Evolutionary conservation across 2,113 vertebrate species (phyloP).

Genomic region (Tupaia chinensis): DNA sequence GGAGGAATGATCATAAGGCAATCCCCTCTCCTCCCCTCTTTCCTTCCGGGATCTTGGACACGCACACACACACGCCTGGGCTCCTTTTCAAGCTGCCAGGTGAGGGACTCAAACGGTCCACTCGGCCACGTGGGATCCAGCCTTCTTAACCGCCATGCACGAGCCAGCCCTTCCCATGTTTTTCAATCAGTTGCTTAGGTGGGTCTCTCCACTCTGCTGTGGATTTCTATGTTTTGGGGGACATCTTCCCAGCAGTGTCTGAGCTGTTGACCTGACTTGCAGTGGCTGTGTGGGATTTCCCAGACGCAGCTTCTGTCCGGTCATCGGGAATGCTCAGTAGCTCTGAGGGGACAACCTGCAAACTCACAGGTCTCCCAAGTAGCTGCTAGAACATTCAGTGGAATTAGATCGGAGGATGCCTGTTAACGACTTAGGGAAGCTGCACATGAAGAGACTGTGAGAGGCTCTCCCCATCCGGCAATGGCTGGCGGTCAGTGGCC

Average conservation of each 20-base stretch:
- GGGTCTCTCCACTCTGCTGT: background rate
- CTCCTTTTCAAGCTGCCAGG: too few relatives aligned
- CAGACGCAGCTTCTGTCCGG: background rate
- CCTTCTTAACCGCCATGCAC: too few relatives aligned
- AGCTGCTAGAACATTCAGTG: conserved; percentile 16
- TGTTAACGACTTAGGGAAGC: too few relatives aligned
- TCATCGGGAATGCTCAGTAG: background rate
- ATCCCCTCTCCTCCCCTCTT: too few relatives aligned
- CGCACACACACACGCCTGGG: too few relatives aligned
- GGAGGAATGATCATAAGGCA: too few relatives aligned
- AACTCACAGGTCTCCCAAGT: conserved; percentile 1
- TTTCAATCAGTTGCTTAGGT: background rate
- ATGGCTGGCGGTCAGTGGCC: background rate
- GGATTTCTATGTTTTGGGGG: background rate
- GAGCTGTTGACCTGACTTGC: background rate
- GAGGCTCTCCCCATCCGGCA: background rate
- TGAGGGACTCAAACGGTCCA: too few relatives aligned
- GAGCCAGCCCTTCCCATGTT: background rate
- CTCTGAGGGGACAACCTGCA: background rate
- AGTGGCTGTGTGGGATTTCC: background rate
- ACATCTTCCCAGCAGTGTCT: background rate
- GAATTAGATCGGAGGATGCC: background rate
- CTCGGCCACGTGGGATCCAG: too few relatives aligned
- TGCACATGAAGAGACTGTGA: background rate
- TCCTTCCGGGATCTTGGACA: too few relatives aligned